Evolutionary conservation across 2,113 vertebrate species (phyloP), one percentile per base, ranked within the genome.

Genomic region (Clarias magur): DNA sequence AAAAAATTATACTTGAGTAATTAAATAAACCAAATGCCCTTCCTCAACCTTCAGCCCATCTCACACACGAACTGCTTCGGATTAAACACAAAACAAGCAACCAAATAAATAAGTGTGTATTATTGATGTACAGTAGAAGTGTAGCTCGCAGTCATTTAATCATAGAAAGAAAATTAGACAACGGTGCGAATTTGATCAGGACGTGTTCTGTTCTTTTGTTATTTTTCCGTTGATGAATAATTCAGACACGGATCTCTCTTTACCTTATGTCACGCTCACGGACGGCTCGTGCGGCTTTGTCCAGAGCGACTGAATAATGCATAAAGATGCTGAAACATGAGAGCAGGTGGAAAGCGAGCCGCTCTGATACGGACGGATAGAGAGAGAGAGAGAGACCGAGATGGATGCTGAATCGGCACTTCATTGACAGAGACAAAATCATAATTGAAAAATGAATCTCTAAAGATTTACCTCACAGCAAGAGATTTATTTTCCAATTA

Each of bases 181-280:
- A 48, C 25, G 30, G 30, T 81, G 79, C 1, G n/a, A 81, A 81
- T 81, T 62, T 62, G 79, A 81, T 81, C 79, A 34, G 79, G 19
- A 42, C 79, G 13, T 27, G 4, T n/a, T 79, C 75, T 79, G 53
- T n/a, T 27, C 57, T 21, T 4, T 30, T 17, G 34, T 30, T 2
- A 6, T 65, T 88, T 91, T 89, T 93, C 93, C 92, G 90, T 81
- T 92, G 93, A 93, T 95, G 91, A 95, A 95, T 95, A 94, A 95
- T 95, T 95, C 94, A 93, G 85, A 82, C 80, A 3, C 84, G 9
- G 62, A 89, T 91, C 91, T 92, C 92, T 94, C 34, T 93, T 89
- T 90, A 91, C 92, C 92, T 92, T 63, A 59, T 88, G 88, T 93
- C 93, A 94, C 93, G 92, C 94, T 93, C 86, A 89, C 57, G 89